A percentile compares a stretch with the other conserved stretches of the same genome.
These are phyloP conservation scores for Myotis yumanensis DNA, from an alignment of 2,113 vertebrate species.

Conservation along the genomic window DNA sequence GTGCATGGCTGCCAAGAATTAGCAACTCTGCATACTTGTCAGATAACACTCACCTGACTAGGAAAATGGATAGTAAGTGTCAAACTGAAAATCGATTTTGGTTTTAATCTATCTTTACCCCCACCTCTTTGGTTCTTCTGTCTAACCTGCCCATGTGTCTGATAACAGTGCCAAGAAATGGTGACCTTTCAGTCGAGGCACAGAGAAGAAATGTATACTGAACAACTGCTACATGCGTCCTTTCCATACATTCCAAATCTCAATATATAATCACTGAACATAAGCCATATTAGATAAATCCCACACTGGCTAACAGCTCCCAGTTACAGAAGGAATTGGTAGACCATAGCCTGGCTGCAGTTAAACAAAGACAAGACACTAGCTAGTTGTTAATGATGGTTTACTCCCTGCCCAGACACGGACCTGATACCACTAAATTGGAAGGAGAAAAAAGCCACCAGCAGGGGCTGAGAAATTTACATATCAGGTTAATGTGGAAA, in stretches of 20 bases:
- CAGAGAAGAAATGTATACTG: constrained; percentile 7
- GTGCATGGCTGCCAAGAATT: neutral
- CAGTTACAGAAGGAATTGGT: neutral
- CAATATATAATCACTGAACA: neutral
- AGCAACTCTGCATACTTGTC: neutral
- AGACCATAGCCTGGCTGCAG: neutral
- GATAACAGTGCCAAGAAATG: constrained; percentile 22
- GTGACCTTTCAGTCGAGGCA: neutral
- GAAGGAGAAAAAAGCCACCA: neutral
- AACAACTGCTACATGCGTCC: neutral
- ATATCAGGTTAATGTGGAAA: neutral
- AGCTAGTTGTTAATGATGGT: neutral
- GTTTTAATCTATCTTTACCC: neutral
- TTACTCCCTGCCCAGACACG: neutral
- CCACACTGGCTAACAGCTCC: neutral
- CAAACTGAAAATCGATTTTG: constrained; percentile 11
- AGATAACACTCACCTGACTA: neutral
- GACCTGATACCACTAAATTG: neutral
- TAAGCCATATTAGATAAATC: constrained; percentile 14
- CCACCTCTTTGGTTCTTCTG: neutral
- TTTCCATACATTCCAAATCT: constrained; percentile 22
- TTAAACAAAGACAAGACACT: neutral
- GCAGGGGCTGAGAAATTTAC: neutral
- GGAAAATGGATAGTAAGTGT: neutral
- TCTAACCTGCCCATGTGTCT: neutral